Base-by-base conservation (phyloP, 2,888 invertebrate genomes). In the Crematogaster levior region DNA sequence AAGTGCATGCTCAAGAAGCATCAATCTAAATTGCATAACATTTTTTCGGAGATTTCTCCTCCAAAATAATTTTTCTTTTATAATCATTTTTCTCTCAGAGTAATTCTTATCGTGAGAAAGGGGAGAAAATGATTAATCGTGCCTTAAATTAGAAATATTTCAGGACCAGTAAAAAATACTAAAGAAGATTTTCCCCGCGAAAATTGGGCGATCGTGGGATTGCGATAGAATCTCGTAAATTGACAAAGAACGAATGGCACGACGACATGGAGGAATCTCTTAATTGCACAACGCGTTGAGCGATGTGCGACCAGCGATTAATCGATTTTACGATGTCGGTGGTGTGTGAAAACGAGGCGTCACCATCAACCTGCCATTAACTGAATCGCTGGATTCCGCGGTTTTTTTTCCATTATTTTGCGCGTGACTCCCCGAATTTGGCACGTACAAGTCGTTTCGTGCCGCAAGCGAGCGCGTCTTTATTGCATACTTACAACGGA, bases 401-500 rank as follows among this genome's bases (percentile, higher is more conserved):
- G 3, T 7, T 46, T 46, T 24, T 12, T 37, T n/a, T 24, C 4
- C 3, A 12, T 77, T 56, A 70, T 24, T 70, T 27, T 30, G 2
- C 43, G n/a, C 21, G 15, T 21, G 30, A 10, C 9, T 34, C 3
- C n/a, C n/a, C 24, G 7, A 70, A 46, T 79, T 70, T 70, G 77
- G 77, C 70, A 70, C 56, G 56, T 46, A n/a, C 18, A 43, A 43
- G 43, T 56, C 43, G 4, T 66, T 40, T 51, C 65, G 46, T 61
- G 18, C 30, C 58, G 51, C n/a, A 0, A 21, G 24, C 58, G 58
- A 7, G 24, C 30, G n/a, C 77, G 6, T 53, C 70, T 77, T 77
- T 56, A 77, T 56, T 34, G 56, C 77, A 68, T 56, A 70, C 77
- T 53, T 77, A 70, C 77, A 56, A 9, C 53, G 77, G 77, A 77